These are phyloP conservation scores for Petroica traversi DNA, from an alignment of 2,113 vertebrate species.

Conservation along the genomic window DNA sequence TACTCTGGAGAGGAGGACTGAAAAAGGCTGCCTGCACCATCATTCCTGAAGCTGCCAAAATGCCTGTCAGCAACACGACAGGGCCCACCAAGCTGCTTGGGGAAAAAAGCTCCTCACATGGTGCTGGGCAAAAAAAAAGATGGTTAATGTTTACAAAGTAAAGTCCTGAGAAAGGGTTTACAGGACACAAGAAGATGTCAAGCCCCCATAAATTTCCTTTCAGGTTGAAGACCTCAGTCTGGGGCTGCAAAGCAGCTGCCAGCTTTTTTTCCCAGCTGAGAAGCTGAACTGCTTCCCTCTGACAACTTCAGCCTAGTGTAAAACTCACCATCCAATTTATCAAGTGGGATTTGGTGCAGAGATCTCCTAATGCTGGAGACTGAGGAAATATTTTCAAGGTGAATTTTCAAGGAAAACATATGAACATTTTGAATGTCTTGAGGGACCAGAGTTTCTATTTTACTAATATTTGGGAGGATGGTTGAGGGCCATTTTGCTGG, in stretches of 20 bases:
- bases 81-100: background rate
- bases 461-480: background rate
- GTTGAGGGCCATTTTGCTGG: background rate
- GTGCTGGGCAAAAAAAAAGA: background rate
- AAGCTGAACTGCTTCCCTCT: background rate
- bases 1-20: background rate
- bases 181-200: background rate
- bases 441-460: background rate
- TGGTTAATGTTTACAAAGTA: background rate
- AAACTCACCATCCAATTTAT: background rate
- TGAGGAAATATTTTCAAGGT: background rate
- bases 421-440: background rate
- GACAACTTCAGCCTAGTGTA: background rate
- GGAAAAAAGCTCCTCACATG: background rate
- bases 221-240: background rate
- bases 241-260: background rate
- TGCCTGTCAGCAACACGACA: accelerated
- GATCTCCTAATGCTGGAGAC: background rate
- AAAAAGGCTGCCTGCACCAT: background rate
- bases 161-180: background rate
- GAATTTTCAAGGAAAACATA: background rate
- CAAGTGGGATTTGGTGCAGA: background rate
- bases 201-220: background rate
- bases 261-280: background rate
- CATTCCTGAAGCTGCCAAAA: background rate